These are phyloP conservation scores for Macrotus californicus DNA, from an alignment of 2,113 vertebrate genomes.

Conservation along the genomic window DNA sequence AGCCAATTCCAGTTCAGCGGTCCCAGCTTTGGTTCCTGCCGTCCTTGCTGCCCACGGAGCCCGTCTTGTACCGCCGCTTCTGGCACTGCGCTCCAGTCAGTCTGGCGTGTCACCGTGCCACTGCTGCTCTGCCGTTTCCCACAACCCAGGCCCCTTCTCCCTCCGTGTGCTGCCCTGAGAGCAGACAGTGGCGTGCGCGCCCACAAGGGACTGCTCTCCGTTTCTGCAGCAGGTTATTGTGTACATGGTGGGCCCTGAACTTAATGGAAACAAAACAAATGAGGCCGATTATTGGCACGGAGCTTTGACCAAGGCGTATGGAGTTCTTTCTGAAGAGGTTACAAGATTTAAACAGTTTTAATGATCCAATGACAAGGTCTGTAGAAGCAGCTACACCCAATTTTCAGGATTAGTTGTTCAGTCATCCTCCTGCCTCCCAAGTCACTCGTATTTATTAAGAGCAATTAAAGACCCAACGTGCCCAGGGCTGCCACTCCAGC, in stretches of 20 bases:
- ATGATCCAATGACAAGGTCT: background rate
- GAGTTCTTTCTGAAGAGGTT: background rate
- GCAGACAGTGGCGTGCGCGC: background rate
- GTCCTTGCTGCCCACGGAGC: background rate
- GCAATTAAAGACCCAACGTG: background rate
- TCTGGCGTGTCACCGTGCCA: background rate
- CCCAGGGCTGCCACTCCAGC: background rate
- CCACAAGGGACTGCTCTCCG: background rate
- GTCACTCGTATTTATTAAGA: background rate
- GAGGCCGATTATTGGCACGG: background rate
- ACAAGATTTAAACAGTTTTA: background rate
- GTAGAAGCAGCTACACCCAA: background rate
- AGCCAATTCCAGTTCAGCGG: background rate
- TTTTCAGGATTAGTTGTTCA: conserved; percentile 14
- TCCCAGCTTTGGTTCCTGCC: background rate
- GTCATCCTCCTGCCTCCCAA: background rate
- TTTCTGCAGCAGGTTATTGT: background rate
- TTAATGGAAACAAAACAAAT: conserved; percentile 42
- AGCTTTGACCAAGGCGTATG: background rate
- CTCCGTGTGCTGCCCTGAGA: background rate
- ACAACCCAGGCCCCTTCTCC: background rate
- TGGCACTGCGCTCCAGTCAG: background rate
- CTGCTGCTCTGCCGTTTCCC: background rate
- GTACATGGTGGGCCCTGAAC: background rate
- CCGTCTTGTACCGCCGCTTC: background rate